These are phyloP conservation scores for Andricus quercusramuli DNA, from an alignment of 2,888 invertebrate species.

Conservation along the genomic window DNA sequence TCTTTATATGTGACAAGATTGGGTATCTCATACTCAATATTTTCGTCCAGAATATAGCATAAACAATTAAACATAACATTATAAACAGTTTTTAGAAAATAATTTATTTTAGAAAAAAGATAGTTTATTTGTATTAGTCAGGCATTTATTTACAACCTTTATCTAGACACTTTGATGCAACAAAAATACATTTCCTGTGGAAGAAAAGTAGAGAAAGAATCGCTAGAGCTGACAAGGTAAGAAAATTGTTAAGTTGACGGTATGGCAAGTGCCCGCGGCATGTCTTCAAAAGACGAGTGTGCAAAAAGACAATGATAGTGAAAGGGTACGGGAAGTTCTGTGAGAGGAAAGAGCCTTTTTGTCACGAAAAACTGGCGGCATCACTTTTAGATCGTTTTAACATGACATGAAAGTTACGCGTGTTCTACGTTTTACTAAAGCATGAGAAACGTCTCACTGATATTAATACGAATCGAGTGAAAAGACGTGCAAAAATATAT, in stretches of 20 bases:
- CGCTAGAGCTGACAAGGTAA: slow-evolving; percentile 19
- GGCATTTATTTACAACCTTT: not conserved
- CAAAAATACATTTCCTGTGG: not conserved
- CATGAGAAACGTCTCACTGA: not conserved
- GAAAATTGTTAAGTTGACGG: slow-evolving; percentile 11
- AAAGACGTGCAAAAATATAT: not conserved
- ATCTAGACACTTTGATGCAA: not conserved
- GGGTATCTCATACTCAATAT: too few relatives aligned
- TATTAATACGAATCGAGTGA: slow-evolving; percentile 6
- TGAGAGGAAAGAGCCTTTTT: slow-evolving; percentile 15
- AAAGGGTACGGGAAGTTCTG: slow-evolving; percentile 5
- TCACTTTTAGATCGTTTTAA: slow-evolving; percentile 11
- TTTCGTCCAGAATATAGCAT: too few relatives aligned
- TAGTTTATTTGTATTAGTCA: too few relatives aligned
- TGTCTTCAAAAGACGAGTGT: slow-evolving; percentile 1
- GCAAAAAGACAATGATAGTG: slow-evolving; percentile 29
- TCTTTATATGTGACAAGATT: too few relatives aligned
- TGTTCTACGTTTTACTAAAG: not conserved
- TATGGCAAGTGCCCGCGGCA: slow-evolving; percentile 26
- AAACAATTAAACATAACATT: too few relatives aligned
- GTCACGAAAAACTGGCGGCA: not conserved
- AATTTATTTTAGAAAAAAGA: too few relatives aligned
- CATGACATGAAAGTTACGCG: slow-evolving; percentile 13
- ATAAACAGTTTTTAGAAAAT: not conserved
- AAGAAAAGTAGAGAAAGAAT: slow-evolving; percentile 2